Evolutionary conservation across 2,888 invertebrate species (phyloP), one percentile per base, ranked within the genome.

Genomic region (Drepana falcataria): DNA sequence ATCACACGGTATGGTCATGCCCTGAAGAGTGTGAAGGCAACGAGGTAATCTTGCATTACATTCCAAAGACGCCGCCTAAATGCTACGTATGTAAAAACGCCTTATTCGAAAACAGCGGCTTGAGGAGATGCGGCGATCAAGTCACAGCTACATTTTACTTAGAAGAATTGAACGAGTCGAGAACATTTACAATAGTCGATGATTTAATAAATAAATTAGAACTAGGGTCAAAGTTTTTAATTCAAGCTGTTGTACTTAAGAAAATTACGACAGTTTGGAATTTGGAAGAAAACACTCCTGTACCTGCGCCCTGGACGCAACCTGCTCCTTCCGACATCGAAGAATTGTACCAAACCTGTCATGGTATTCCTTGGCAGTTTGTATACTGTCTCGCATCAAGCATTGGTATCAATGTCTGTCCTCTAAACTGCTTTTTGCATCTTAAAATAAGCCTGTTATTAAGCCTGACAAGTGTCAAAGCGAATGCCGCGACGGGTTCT

Each of bases 1-100:
- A 79, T 55, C 89, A 91, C 60, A 80, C 87, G 0, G 85, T 91
- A 49, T 90, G 90, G 90, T 82, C 83, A 0, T 91, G 91, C 56
- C 87, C 85, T n/a, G 90, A 91, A 66, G 82, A 88, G 59, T 91
- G 91, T 60, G 87, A 89, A 59, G 81, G 79, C 2, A 89, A 75
- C 57, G 88, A 90, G 68, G 75, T 85, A 3, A 81, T 91, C 54
- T 59, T 87, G 52, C 81, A 74, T 6, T 80, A 74, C 56, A 85
- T 87, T 60, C 89, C 91, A 1, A 87, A 87, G 71, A 56, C 63
- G 2, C 77, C 84, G 1, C 90, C 84, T 0, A 87, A 77, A 74
- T 91, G 91, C 60, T 71, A 67, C 51, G 60, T 79, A 35, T 91
- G 91, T 55, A 83, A 63, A 68, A 85, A 79, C 57, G 62, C 75